Conservation (phyloP, 2,113 vertebrate species). For the Gavialis gangeticus region DNA sequence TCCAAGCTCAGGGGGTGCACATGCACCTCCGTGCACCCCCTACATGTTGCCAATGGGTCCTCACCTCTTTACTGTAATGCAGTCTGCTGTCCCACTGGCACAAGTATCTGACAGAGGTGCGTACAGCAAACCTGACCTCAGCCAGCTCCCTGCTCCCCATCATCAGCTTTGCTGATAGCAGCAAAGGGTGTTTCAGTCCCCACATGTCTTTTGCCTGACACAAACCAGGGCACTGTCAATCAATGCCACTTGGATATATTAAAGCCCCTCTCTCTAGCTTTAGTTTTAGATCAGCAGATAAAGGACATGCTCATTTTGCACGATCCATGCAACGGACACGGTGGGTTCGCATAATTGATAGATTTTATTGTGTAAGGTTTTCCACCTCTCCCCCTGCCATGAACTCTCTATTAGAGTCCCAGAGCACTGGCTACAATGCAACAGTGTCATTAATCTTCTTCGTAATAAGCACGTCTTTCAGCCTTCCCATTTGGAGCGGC, state of each 20-base stretch:
- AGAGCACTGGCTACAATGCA: background rate
- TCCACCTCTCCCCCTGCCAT: background rate
- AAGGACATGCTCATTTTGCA: background rate
- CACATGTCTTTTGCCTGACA: background rate
- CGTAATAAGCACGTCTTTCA: background rate
- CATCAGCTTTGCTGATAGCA: background rate
- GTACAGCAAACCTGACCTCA: background rate
- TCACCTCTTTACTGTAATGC: fast-evolving
- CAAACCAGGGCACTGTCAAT: background rate
- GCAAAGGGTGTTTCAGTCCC: background rate
- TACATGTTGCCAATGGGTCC: too few species aligned
- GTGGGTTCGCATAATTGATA: fast-evolving
- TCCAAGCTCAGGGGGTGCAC: too few species aligned
- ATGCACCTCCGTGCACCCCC: too few species aligned
- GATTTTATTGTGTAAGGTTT: background rate
- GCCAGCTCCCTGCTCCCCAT: background rate
- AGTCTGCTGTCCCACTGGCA: background rate
- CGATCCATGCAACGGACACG: too few species aligned
- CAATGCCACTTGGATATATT: background rate
- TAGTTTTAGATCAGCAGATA: background rate
- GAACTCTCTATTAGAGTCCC: background rate
- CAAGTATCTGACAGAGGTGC: fast-evolving
- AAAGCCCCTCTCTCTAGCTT: background rate
- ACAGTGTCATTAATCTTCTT: background rate
- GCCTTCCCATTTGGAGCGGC: fast-evolving